Conservation (phyloP, 2,888 invertebrate species). For the Tricholauxania praeusta region DNA sequence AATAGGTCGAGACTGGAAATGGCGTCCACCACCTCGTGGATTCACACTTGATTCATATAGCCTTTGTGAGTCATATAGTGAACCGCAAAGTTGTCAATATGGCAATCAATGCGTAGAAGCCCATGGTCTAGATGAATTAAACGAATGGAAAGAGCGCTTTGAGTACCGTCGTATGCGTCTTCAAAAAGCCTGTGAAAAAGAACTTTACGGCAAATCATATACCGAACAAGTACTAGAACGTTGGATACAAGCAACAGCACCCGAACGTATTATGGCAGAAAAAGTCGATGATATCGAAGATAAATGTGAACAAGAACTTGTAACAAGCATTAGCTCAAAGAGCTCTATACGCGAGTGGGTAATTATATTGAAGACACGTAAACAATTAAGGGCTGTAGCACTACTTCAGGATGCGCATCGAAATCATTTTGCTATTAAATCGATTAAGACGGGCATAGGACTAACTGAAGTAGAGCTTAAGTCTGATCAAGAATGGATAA, state of each 20-base stretch:
- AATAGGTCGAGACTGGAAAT: slow-evolving; percentile 74
- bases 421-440: slow-evolving; percentile 75
- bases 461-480: slow-evolving; percentile 64
- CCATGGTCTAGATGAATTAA: slow-evolving; percentile 78
- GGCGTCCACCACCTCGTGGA: slow-evolving; percentile 78
- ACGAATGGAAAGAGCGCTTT: slow-evolving; percentile 81
- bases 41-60: slow-evolving; percentile 75
- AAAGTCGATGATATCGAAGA: slow-evolving; percentile 73
- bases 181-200: slow-evolving; percentile 75
- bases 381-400: slow-evolving; percentile 73
- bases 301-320: slow-evolving; percentile 72
- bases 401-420: slow-evolving; percentile 78
- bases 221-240: slow-evolving; percentile 76
- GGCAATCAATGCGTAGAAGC: slow-evolving; percentile 82
- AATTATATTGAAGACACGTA: slow-evolving; percentile 71
- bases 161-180: slow-evolving; percentile 75
- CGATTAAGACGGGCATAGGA: slow-evolving; percentile 62
- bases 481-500: slow-evolving; percentile 72
- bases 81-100: slow-evolving; percentile 74
- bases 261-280: slow-evolving; percentile 74
- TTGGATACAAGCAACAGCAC: slow-evolving; percentile 74
- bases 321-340: slow-evolving; percentile 74
- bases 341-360: slow-evolving; percentile 74
- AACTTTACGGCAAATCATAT: slow-evolving; percentile 74
- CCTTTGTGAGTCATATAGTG: slow-evolving; percentile 73